Conservation (phyloP, 1,140 invertebrate genomes). For the Galleria mellonella region DNA sequence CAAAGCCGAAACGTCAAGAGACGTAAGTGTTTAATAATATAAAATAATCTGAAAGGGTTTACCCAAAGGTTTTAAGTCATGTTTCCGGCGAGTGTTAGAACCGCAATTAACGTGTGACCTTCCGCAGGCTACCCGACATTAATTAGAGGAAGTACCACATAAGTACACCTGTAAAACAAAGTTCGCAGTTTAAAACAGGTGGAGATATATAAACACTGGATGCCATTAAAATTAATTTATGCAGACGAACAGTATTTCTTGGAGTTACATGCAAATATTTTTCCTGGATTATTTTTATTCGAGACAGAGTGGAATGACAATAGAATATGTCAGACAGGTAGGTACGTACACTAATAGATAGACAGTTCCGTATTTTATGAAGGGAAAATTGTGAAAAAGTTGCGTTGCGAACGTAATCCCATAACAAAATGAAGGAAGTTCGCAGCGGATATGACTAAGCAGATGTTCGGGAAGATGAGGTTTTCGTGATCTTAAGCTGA, state of each 20-base stretch:
- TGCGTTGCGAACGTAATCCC: slow-evolving; percentile 2
- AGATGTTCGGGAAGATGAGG: neutral
- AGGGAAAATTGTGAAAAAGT: slow-evolving; percentile 4
- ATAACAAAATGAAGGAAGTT: slow-evolving; percentile 3
- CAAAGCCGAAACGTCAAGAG: neutral
- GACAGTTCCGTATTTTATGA: neutral
- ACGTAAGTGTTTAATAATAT: slow-evolving; percentile 7
- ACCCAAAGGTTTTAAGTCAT: slow-evolving; percentile 14
- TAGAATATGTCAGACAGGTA: slow-evolving; percentile 1
- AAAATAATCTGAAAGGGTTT: slow-evolving; percentile 9
- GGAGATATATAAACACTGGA: too few relatives aligned
- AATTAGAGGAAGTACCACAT: slow-evolving; percentile 14
- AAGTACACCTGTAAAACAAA: neutral
- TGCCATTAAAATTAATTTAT: too few relatives aligned
- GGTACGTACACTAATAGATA: slow-evolving; percentile 3
- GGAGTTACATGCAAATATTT: too few relatives aligned
- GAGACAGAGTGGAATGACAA: neutral
- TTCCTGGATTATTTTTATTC: too few relatives aligned
- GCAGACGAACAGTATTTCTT: too few relatives aligned
- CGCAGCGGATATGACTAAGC: slow-evolving; percentile 1
- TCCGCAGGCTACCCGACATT: slow-evolving; percentile 9
- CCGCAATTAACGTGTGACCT: slow-evolving; percentile 22
- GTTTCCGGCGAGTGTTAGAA: slow-evolving; percentile 13
- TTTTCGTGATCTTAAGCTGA: neutral
- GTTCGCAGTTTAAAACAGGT: too few relatives aligned